Evolutionary conservation across 2,113 vertebrate species (phyloP), one percentile per base, ranked within the genome.

Genomic region (Lates calcarifer): DNA sequence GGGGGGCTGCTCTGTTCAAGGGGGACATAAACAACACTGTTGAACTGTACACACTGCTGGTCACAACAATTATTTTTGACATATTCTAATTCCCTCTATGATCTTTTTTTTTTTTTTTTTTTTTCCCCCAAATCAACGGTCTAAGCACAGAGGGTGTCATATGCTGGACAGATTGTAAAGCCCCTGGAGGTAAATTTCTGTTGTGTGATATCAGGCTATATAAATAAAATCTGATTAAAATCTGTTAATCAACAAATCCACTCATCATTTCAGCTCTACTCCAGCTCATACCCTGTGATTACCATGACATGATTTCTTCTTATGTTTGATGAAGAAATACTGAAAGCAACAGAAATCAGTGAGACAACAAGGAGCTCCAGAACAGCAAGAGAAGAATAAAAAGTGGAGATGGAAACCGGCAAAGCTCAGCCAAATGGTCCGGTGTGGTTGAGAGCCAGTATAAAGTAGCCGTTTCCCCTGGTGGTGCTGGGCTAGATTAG

Each of bases 401-500:
- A n/a, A 61, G 43, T 41, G 69, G 77, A 73, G 64, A 91, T 83
- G 90, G 86, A 92, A 92, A 87, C 51, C 33, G 69, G 53, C 49
- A 26, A 18, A 5, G 18, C 80, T 66, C 10, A n/a, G 73, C 77
- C 77, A 81, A 79, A 26, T 1, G 39, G 37, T 53, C 63, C 18
- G 14, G n/a, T 37, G 51, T 33, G 53, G 43, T 56, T 3, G 49
- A 37, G 66, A 81, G 77, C 76, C 83, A 82, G 83, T 2, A 45
- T 37, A 74, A 85, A 91, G 88, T 83, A 86, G 82, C 86, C 80
- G 83, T 78, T 89, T 87, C 86, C 82, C 64, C 57, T 43, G 62
- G 37, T 11, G 79, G 60, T 92, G 90, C 83, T 93, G 87, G 71
- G 72, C 82, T 86, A 70, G 79, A 94, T 92, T 84, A 91, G 78